These are phyloP conservation scores for Oriolus oriolus DNA, from an alignment of 2,113 vertebrate species.

Conservation along the genomic window DNA sequence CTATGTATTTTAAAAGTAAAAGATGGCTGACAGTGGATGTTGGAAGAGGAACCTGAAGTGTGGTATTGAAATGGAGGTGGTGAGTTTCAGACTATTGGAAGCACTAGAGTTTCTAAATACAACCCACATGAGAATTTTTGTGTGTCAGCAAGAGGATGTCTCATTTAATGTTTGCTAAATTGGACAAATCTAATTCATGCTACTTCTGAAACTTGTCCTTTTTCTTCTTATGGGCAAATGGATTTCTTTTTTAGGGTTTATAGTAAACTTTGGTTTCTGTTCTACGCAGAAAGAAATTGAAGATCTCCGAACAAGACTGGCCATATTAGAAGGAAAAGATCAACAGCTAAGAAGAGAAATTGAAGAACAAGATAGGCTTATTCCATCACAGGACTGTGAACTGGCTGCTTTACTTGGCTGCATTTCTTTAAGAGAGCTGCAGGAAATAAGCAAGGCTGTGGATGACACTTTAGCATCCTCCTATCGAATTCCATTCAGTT, in stretches of 20 bases:
- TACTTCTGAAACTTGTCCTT: background rate
- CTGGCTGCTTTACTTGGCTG: slow-evolving; percentile 63
- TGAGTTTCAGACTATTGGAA: background rate
- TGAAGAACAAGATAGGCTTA: slow-evolving; percentile 68
- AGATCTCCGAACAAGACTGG: slow-evolving; percentile 75
- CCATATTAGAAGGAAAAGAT: slow-evolving; percentile 72
- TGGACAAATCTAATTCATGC: background rate
- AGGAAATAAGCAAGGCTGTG: slow-evolving; percentile 73
- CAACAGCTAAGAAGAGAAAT: slow-evolving; percentile 74
- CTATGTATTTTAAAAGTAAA: background rate
- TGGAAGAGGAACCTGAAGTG: background rate
- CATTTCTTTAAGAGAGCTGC: slow-evolving; percentile 71
- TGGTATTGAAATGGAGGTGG: background rate
- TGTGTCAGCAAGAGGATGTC: background rate
- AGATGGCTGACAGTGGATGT: background rate
- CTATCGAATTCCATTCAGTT: slow-evolving; percentile 58
- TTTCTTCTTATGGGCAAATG: background rate
- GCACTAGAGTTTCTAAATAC: background rate
- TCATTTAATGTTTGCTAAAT: background rate
- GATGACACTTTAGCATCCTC: slow-evolving; percentile 75
- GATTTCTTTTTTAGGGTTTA: background rate
- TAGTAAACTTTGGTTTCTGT: background rate
- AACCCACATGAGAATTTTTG: background rate
- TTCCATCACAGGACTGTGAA: slow-evolving; percentile 73
- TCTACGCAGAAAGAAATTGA: slow-evolving; percentile 79